Evolutionary conservation across 1,140 invertebrate genomes (phyloP).

Genomic region (Drosophila melanica): DNA sequence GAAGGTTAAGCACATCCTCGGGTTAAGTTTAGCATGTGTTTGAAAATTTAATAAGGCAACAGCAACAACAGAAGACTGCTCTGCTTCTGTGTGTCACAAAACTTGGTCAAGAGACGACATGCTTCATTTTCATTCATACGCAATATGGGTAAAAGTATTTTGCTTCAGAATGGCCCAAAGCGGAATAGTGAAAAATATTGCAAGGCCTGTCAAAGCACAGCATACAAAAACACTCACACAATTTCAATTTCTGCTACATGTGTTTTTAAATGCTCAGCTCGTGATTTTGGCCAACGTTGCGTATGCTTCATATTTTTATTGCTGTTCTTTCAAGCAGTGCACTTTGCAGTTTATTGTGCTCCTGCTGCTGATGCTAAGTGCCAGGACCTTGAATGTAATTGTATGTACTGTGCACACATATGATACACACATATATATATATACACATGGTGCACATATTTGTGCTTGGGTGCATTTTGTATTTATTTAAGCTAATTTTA

Average conservation of each 20-base stretch:
- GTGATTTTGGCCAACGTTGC: conserved; percentile 69
- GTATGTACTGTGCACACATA: neutral
- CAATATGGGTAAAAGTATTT: conserved; percentile 15
- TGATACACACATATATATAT: neutral
- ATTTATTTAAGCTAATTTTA: conserved; percentile 67
- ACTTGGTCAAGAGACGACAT: conserved; percentile 33
- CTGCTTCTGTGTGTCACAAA: conserved; percentile 9
- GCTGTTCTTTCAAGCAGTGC: conserved; percentile 44
- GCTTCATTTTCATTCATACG: conserved; percentile 5
- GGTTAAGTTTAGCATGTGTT: conserved; percentile 81
- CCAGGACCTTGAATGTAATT: conserved; percentile 26
- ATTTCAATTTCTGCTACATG: conserved; percentile 22
- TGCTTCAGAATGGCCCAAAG: conserved; percentile 11
- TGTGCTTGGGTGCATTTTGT: conserved; percentile 34
- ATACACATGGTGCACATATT: neutral
- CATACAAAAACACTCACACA: conserved; percentile 13
- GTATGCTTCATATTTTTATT: conserved; percentile 58
- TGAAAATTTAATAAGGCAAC: conserved; percentile 78
- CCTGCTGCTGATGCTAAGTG: conserved; percentile 22
- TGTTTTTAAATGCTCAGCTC: conserved; percentile 58
- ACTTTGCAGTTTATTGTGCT: conserved; percentile 47
- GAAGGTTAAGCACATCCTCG: conserved; percentile 79
- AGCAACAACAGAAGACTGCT: conserved; percentile 13
- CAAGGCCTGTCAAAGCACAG: conserved; percentile 22
- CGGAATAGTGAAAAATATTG: conserved; percentile 16